These are phyloP conservation scores for Drosophila navojoa DNA, from an alignment of 1,140 invertebrate species.

Conservation along the genomic window DNA sequence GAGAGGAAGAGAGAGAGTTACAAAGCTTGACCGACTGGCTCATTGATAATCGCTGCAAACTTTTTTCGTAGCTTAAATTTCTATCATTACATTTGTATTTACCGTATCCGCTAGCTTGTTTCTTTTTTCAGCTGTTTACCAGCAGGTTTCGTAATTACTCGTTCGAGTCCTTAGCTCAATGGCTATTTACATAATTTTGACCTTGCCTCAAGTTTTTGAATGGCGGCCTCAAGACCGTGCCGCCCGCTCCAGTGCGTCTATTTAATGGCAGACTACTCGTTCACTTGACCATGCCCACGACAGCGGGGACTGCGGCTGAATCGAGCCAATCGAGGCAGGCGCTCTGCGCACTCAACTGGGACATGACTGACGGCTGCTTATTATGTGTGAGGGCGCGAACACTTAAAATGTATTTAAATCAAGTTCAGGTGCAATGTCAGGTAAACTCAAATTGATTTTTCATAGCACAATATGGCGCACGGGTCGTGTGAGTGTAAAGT, in stretches of 20 bases:
- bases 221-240: conserved; percentile 16
- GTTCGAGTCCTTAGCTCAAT: conserved; percentile 28
- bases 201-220: conserved; percentile 46
- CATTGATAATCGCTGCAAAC: not conserved
- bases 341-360: conserved; percentile 15
- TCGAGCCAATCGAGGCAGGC: conserved; percentile 28
- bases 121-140: conserved; percentile 20
- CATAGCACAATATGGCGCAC: not conserved
- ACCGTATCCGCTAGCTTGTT: conserved; percentile 10
- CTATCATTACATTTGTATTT: conserved; percentile 32
- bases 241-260: conserved; percentile 42
- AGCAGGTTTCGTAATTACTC: conserved; percentile 49
- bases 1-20: not conserved
- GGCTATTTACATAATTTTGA: conserved; percentile 57
- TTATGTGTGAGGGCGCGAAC: conserved; percentile 1
- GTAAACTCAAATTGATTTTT: conserved; percentile 43
- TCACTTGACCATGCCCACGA: conserved; percentile 25
- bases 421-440: conserved; percentile 46
- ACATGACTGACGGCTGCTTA: conserved; percentile 25
- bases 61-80: conserved; percentile 7
- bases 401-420: conserved; percentile 32
- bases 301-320: conserved; percentile 3
- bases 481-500: conserved; percentile 29
- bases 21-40: not conserved
- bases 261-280: conserved; percentile 54